Evolutionary conservation across 2,888 invertebrate species (phyloP).

Genomic region (Sesia apiformis): DNA sequence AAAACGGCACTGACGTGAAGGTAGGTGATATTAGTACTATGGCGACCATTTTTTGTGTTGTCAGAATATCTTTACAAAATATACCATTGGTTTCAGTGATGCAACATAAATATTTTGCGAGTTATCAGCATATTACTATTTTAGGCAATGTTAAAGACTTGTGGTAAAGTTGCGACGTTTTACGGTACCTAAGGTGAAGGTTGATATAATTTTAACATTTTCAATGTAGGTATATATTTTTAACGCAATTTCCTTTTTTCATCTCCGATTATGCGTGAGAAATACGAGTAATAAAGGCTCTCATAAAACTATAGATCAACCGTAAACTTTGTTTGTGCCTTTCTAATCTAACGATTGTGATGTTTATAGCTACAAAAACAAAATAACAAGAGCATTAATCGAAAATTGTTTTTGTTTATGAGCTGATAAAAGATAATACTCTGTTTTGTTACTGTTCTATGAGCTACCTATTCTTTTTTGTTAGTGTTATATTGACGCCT

Average conservation of each 20-base stretch:
- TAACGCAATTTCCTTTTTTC: not conserved
- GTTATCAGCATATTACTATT: too few species aligned
- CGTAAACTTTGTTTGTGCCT: constrained; percentile 33
- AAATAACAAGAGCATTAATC: constrained; percentile 3
- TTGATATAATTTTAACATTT: too few species aligned
- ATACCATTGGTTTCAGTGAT: too few species aligned
- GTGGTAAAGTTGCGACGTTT: too few species aligned
- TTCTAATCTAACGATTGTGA: constrained; percentile 25
- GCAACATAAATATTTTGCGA: too few species aligned
- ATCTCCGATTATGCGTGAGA: constrained; percentile 22
- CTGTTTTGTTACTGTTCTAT: not conserved
- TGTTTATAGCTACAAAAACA: constrained; percentile 11
- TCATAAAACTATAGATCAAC: constrained; percentile 34
- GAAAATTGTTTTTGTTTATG: not conserved
- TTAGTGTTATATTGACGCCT: not conserved
- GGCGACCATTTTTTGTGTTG: too few species aligned
- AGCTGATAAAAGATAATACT: not conserved
- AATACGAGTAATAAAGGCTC: constrained; percentile 28
- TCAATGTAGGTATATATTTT: too few species aligned
- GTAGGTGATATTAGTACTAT: too few species aligned
- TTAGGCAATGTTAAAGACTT: too few species aligned
- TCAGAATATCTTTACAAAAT: too few species aligned
- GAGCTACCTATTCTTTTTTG: not conserved
- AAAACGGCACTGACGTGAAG: too few species aligned
- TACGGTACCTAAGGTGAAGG: too few species aligned